phyloP scores from a whole-genome alignment of 2,888 invertebrate species.

The Trissoscelio sp. region DNA sequence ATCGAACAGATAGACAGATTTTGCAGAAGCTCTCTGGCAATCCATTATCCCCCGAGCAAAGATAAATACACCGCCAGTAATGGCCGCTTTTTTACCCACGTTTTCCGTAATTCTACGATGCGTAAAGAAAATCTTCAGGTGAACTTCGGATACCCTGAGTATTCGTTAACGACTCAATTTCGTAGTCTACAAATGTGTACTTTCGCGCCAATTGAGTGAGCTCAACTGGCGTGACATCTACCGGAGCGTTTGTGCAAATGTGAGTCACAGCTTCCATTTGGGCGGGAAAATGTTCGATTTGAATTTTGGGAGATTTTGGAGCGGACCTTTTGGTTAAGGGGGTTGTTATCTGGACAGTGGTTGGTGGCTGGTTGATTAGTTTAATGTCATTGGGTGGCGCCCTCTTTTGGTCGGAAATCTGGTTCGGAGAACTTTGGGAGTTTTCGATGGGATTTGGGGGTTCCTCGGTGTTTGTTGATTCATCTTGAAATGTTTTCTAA shows the following conservation, averaged over 20 bases:
- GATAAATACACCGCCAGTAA: constrained; percentile 24
- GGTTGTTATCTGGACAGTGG: not conserved
- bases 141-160: constrained; percentile 14
- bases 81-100: not conserved
- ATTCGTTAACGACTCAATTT: not conserved
- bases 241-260: not conserved
- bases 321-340: not conserved
- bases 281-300: not conserved
- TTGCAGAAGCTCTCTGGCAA: constrained; percentile 36
- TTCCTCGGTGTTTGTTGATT: not conserved
- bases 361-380: not conserved
- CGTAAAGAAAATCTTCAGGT: constrained; percentile 21
- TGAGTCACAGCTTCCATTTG: not conserved
- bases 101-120: not conserved
- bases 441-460: too few species aligned
- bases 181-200: constrained; percentile 1
- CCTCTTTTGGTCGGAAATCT: not conserved
- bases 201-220: constrained; percentile 4
- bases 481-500: not conserved
- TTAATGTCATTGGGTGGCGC: not conserved
- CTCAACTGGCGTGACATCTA: constrained; percentile 3
- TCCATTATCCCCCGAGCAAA: constrained; percentile 35
- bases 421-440: not conserved
- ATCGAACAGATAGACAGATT: constrained; percentile 52
- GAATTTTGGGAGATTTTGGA: not conserved